A percentile compares a stretch with the other conserved stretches of the same genome.
Evolutionary conservation across 2,888 invertebrate genomes (phyloP).

Genomic region (Drosophila longiperda): DNA sequence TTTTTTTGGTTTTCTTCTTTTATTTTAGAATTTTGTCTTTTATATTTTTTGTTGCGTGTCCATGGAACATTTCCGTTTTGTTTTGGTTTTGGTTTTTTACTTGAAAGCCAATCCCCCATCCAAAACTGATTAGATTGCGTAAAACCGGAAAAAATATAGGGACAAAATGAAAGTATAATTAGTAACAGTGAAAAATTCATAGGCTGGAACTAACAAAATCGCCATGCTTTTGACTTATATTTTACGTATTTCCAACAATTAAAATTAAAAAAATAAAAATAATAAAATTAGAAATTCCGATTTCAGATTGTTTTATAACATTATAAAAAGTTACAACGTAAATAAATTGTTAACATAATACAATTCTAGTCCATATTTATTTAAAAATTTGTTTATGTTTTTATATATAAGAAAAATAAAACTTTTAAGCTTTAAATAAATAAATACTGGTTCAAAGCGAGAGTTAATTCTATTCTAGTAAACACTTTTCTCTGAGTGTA

Average conservation of each 20-base stretch:
- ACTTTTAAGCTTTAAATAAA: no score
- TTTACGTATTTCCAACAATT: no score
- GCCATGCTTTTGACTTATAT: neutral
- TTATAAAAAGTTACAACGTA: no score
- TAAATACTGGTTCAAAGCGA: no score
- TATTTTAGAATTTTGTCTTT: slow-evolving; percentile 18
- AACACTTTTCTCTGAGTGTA: neutral
- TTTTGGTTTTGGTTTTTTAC: slow-evolving; percentile 15
- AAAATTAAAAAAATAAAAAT: neutral
- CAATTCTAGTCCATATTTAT: no score
- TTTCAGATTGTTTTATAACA: no score
- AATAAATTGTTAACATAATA: neutral
- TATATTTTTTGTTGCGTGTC: slow-evolving; percentile 46
- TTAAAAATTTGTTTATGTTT: no score
- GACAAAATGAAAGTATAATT: slow-evolving; percentile 71
- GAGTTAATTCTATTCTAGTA: neutral
- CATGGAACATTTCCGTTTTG: slow-evolving; percentile 43
- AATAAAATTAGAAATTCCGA: no score
- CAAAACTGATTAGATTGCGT: slow-evolving; percentile 57
- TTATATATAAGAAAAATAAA: no score
- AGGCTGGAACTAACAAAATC: neutral
- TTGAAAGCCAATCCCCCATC: slow-evolving; percentile 2
- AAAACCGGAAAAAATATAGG: slow-evolving; percentile 10
- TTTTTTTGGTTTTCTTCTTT: neutral
- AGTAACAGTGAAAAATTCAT: slow-evolving; percentile 66